Conservation (phyloP, 2,113 vertebrate species). For the Hippocampus barbouri region DNA sequence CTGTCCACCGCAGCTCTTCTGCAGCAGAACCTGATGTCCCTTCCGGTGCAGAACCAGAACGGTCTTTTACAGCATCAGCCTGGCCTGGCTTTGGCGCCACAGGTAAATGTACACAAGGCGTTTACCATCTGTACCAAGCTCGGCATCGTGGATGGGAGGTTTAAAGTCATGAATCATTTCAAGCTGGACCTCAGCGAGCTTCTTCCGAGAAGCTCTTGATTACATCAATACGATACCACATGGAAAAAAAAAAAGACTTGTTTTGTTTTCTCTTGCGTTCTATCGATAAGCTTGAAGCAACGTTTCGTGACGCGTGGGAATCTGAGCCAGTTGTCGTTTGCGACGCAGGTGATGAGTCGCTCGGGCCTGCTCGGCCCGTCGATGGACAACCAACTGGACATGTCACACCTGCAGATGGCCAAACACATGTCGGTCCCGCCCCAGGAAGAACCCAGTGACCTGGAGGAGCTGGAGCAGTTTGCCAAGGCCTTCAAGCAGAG, state of each 20-base stretch:
- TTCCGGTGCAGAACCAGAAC: slow-evolving; percentile 81
- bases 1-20: slow-evolving; percentile 70
- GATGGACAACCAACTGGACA: slow-evolving; percentile 86
- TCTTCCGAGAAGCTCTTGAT: no score
- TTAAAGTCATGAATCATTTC: no score
- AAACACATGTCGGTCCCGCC: slow-evolving; percentile 79
- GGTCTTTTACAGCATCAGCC: slow-evolving; percentile 87
- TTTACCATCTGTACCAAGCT: no score
- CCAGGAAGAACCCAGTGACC: slow-evolving; percentile 88
- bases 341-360: slow-evolving; percentile 80
- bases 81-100: slow-evolving; percentile 84
- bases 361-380: slow-evolving; percentile 81
- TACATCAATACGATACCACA: no score
- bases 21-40: slow-evolving; percentile 88
- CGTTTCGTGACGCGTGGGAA: not conserved
- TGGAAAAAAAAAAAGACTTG: no score
- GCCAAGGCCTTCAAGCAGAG: slow-evolving; percentile 98
- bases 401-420: slow-evolving; percentile 83
- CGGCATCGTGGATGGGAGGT: no score
- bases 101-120: slow-evolving; percentile 69
- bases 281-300: not conserved
- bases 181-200: no score
- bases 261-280: no score
- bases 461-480: slow-evolving; percentile 96
- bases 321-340: not conserved